Evolutionary conservation across 2,113 vertebrate genomes (phyloP).

Genomic region (Colistium nudipinnis): DNA sequence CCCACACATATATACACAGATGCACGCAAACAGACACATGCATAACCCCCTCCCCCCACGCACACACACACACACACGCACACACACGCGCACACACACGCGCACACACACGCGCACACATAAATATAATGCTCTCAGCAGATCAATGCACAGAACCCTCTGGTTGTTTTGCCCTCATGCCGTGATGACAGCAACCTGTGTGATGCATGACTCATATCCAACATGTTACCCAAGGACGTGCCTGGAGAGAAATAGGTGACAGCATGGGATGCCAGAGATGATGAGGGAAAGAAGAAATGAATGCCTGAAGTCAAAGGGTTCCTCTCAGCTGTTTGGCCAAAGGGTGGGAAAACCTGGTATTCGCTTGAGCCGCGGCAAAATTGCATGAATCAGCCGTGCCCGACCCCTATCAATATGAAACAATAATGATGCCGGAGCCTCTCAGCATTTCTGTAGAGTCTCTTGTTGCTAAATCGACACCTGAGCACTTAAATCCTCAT

Average conservation of each 20-base stretch:
- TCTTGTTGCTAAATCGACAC: constrained; percentile 41
- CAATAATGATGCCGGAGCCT: constrained; percentile 17
- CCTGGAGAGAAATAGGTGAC: constrained; percentile 54
- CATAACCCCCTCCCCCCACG: background rate
- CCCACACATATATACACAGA: background rate
- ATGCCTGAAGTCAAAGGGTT: background rate
- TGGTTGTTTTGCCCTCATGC: constrained; percentile 27
- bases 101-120: background rate
- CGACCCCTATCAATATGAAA: constrained; percentile 15
- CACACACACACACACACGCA: background rate
- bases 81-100: background rate
- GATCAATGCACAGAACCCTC: constrained; percentile 26
- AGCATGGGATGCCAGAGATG: constrained; percentile 29
- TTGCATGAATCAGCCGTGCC: constrained; percentile 21
- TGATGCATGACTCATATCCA: constrained; percentile 58
- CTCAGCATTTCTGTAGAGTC: background rate
- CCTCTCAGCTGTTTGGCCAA: constrained; percentile 9
- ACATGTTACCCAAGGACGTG: constrained; percentile 49
- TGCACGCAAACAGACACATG: background rate
- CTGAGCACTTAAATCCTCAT: constrained; percentile 43
- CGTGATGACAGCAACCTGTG: constrained; percentile 31
- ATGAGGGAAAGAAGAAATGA: constrained; percentile 40
- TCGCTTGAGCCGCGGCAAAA: constrained; percentile 1
- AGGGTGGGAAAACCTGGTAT: background rate
- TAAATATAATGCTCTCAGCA: constrained; percentile 29